A percentile compares a stretch with the other conserved stretches of the same genome.
Evolutionary conservation across 2,888 invertebrate genomes (phyloP).

Genomic region (Elegia similella): DNA sequence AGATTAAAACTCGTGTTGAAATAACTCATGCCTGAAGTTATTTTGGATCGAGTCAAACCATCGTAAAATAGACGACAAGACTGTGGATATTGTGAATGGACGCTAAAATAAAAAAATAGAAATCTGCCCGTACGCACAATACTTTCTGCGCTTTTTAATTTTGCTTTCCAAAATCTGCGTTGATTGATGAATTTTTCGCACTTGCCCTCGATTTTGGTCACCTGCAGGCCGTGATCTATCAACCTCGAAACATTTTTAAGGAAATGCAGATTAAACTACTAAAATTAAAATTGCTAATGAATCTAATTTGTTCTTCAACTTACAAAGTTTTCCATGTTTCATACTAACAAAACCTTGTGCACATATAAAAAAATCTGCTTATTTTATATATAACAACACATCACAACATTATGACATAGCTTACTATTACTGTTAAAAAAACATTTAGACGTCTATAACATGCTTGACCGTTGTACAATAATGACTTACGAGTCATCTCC

Average conservation of each 20-base stretch:
- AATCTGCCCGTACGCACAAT: background rate
- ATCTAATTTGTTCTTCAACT: constrained; percentile 36
- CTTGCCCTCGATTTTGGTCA: constrained; percentile 46
- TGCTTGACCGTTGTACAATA: background rate
- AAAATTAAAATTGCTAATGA: constrained; percentile 57
- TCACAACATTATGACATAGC: too few relatives aligned
- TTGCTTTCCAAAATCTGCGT: constrained; percentile 16
- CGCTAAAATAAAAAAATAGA: constrained; percentile 10
- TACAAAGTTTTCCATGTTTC: background rate
- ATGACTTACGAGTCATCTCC: background rate
- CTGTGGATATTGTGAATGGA: constrained; percentile 18
- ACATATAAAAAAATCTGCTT: too few relatives aligned
- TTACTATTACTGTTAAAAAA: too few relatives aligned
- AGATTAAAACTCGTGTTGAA: background rate
- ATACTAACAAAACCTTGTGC: background rate
- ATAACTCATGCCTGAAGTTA: background rate
- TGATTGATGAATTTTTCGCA: constrained; percentile 3
- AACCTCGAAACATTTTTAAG: constrained; percentile 57
- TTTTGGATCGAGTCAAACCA: background rate
- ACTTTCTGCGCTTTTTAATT: constrained; percentile 3
- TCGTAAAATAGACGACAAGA: background rate
- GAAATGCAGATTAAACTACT: constrained; percentile 53
- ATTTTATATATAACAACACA: too few relatives aligned
- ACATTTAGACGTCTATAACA: too few relatives aligned
- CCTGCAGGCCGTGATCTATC: constrained; percentile 53